phyloP scores from a whole-genome alignment of 2,113 vertebrate genomes.

The Prunella fulvescens region DNA sequence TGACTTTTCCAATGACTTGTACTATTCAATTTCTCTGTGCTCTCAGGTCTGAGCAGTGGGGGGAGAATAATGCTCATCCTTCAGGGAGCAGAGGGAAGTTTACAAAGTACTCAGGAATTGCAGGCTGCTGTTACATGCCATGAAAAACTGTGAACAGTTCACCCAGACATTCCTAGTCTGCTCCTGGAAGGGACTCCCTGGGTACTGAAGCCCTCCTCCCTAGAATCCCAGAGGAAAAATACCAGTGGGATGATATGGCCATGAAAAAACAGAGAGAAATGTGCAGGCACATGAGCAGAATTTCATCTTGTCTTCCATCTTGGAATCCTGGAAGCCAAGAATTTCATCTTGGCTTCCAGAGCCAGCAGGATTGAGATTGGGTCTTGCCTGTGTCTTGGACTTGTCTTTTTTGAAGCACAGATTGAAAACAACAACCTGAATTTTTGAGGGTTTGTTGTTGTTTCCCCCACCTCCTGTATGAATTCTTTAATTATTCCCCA shows the following conservation, averaged over 20 bases:
- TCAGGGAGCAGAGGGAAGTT: not conserved
- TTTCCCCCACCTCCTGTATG: not conserved
- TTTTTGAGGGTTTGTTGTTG: not conserved
- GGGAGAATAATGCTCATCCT: not conserved
- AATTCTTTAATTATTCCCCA: not conserved
- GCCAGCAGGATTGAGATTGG: not conserved
- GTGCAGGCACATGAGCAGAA: not conserved
- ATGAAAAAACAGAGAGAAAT: not conserved
- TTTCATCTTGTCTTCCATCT: not conserved
- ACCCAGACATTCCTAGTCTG: not conserved
- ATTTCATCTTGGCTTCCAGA: not conserved
- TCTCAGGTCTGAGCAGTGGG: not conserved
- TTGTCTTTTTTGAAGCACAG: not conserved
- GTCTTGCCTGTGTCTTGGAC: not conserved
- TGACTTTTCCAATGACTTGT: not conserved
- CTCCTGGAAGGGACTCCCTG: not conserved
- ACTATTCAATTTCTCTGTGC: not conserved
- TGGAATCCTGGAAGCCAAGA: not conserved
- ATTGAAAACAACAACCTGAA: not conserved
- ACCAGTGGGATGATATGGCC: no score
- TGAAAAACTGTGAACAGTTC: not conserved
- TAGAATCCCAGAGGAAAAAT: not conserved
- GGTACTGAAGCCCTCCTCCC: not conserved
- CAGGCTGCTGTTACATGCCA: not conserved
- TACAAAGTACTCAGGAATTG: not conserved